A percentile compares a stretch with the other conserved stretches of the same genome.
These are phyloP conservation scores for Mormyrus proboscirostris DNA, from an alignment of 2,797 vertebrate genomes.

Conservation along the genomic window DNA sequence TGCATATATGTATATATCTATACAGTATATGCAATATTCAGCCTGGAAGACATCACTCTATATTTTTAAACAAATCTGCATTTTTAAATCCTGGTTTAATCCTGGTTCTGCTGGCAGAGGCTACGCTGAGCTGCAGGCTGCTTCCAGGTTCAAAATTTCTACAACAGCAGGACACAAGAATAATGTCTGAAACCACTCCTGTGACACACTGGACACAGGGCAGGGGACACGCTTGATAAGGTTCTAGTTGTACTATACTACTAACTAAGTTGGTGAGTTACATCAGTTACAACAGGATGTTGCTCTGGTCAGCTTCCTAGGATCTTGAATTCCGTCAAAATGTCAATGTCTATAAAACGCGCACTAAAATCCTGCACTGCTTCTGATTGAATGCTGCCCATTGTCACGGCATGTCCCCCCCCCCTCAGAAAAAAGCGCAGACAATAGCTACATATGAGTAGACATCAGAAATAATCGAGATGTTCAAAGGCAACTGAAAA, in stretches of 20 bases:
- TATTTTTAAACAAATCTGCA: neutral
- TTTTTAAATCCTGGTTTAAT: neutral
- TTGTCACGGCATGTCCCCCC: neutral
- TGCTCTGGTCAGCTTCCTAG: neutral
- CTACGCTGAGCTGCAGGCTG: neutral
- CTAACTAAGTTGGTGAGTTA: neutral
- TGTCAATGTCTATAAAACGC: neutral
- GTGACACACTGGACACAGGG: neutral
- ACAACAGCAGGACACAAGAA: neutral
- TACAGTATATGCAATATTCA: neutral
- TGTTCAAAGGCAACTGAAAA: neutral
- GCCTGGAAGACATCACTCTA: neutral
- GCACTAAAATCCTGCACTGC: neutral
- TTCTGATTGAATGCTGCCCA: neutral
- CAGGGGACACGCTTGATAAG: neutral
- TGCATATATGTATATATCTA: neutral
- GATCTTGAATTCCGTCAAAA: neutral
- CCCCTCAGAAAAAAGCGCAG: neutral
- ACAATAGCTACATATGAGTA: neutral
- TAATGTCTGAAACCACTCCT: neutral
- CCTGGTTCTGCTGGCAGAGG: neutral
- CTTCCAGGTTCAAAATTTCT: neutral
- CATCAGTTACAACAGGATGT: neutral
- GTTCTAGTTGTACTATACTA: neutral
- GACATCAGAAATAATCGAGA: neutral